phyloP scores from a whole-genome alignment of 2,113 vertebrate genomes.

The Redunca redunca region DNA sequence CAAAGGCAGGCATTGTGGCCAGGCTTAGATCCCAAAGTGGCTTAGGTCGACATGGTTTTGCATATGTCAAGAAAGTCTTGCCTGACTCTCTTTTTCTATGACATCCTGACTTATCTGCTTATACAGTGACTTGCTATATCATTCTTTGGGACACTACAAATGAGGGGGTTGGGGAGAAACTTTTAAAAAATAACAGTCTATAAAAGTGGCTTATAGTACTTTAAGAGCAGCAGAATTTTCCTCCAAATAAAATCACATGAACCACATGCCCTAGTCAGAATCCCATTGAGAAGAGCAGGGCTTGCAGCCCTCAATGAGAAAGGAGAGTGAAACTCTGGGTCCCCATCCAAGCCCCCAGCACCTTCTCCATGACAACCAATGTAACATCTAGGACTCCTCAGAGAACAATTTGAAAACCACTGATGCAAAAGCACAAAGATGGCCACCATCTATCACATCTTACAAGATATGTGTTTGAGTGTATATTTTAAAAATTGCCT shows the following conservation, averaged over 20 bases:
- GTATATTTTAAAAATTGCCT: not conserved
- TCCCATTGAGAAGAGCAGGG: not conserved
- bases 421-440: not conserved
- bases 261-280: not conserved
- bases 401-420: not conserved
- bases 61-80: not conserved
- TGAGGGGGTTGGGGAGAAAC: not conserved
- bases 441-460: fast-evolving
- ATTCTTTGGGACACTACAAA: not conserved
- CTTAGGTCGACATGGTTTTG: not conserved
- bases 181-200: not conserved
- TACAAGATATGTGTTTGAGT: not conserved
- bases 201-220: not conserved
- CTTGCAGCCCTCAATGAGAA: not conserved
- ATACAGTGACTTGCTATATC: not conserved
- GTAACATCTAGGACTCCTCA: not conserved
- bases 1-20: not conserved
- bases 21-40: not conserved
- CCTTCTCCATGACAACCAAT: not conserved
- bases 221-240: not conserved
- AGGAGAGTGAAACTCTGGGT: not conserved
- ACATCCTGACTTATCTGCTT: not conserved
- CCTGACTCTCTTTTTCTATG: not conserved
- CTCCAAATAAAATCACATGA: not conserved
- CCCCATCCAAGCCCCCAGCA: not conserved